Evolutionary conservation across 2,797 vertebrate genomes (phyloP).

Genomic region (Coregonus sp.): DNA sequence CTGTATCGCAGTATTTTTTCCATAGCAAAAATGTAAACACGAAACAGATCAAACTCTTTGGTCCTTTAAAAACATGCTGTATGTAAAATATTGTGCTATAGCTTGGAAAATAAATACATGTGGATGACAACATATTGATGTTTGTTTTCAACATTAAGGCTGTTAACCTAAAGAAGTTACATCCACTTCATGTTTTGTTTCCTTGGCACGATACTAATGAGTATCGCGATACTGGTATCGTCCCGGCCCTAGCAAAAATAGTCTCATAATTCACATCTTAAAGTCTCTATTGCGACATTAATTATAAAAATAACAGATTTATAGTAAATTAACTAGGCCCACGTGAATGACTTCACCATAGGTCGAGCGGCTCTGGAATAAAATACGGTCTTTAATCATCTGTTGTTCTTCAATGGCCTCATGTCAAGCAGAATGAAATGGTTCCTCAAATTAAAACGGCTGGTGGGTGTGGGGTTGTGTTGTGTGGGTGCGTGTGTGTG

Average conservation of each 20-base stretch:
- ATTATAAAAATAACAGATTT: conserved; percentile 46
- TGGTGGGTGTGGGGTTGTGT: conserved; percentile 43
- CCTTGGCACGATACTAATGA: no score
- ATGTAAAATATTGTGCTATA: no score
- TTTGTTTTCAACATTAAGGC: no score
- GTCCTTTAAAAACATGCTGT: no score
- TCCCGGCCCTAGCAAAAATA: conserved; percentile 1
- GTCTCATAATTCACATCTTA: conserved; percentile 22
- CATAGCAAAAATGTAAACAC: no score
- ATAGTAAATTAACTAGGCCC: conserved; percentile 62
- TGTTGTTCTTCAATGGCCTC: conserved; percentile 40
- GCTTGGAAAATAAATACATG: no score
- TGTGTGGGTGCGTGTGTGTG: background rate
- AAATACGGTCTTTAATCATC: conserved; percentile 62
- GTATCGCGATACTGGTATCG: no score
- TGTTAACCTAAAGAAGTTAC: no score
- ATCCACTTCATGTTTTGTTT: no score
- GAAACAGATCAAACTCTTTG: no score
- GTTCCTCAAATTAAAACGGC: conserved; percentile 50
- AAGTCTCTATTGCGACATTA: conserved; percentile 22
- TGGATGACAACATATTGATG: no score
- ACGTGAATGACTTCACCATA: conserved; percentile 11
- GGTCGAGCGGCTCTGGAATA: conserved; percentile 53
- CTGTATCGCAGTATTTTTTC: no score
- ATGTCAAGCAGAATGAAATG: conserved; percentile 44